A percentile compares a stretch with the other conserved stretches of the same genome.
phyloP scores from a whole-genome alignment of 2,797 vertebrate species.

The Phyllotis vaccarum region DNA sequence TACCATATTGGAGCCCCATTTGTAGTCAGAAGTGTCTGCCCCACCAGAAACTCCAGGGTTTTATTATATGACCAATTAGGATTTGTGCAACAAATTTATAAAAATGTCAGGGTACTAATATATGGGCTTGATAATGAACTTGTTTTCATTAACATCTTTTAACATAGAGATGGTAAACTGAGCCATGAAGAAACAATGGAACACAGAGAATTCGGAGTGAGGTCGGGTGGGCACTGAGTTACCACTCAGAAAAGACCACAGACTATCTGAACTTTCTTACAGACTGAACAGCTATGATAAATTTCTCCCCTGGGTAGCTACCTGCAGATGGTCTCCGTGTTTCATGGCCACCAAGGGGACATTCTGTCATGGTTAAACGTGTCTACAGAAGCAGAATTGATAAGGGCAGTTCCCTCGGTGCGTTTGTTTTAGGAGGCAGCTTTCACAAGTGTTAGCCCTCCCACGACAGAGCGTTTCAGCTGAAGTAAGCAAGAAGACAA shows the following conservation, averaged over 20 bases:
- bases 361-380: not conserved
- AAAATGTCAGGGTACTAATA: not conserved
- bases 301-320: not conserved
- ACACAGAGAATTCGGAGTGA: not conserved
- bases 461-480: not conserved
- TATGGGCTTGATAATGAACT: not conserved
- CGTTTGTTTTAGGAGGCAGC: not conserved
- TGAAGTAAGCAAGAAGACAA: not conserved
- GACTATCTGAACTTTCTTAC: not conserved
- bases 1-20: too few species aligned
- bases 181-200: not conserved
- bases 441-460: not conserved
- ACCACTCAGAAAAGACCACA: not conserved
- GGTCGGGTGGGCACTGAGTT: not conserved
- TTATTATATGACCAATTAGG: too few species aligned
- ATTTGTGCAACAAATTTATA: too few species aligned
- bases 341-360: not conserved
- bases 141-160: not conserved
- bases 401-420: not conserved
- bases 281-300: not conserved
- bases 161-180: not conserved
- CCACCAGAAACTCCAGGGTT: too few species aligned
- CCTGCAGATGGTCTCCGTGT: slow-evolving; percentile 10
- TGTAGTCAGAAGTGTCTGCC: too few species aligned
- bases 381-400: not conserved